These are phyloP conservation scores for Astreopora myriophthalma DNA, from an alignment of 64 coral and sea anemone species.

Conservation along the genomic window DNA sequence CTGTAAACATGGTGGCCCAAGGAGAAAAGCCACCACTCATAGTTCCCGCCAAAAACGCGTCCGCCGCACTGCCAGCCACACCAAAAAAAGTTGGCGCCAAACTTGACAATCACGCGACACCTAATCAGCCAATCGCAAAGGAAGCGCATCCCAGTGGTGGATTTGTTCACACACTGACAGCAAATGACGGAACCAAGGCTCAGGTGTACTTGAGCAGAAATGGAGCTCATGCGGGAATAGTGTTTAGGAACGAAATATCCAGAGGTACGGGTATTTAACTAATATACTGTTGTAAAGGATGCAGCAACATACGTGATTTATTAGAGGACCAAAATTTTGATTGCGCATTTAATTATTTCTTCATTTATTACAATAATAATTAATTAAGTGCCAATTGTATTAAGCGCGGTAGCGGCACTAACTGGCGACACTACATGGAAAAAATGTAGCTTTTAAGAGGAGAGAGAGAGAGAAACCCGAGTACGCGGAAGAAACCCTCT, in stretches of 20 bases:
- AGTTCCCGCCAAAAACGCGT: neutral
- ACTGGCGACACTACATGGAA: too few relatives aligned
- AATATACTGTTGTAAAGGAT: neutral
- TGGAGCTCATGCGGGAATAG: constrained; percentile 92
- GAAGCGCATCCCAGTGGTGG: constrained; percentile 23
- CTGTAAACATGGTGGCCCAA: neutral
- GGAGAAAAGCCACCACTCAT: neutral
- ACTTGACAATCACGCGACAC: neutral
- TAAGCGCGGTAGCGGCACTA: too few relatives aligned
- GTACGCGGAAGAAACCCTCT: too few relatives aligned
- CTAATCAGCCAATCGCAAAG: neutral
- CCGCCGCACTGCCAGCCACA: neutral
- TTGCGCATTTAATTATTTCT: too few relatives aligned
- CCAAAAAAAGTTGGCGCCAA: neutral
- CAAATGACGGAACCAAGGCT: constrained; percentile 77
- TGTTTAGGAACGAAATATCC: constrained; percentile 83
- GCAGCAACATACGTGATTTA: too few relatives aligned
- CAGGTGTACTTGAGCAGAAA: constrained; percentile 83
- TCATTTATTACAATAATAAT: too few relatives aligned
- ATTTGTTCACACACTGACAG: constrained; percentile 81
- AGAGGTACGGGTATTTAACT: constrained; percentile 50
- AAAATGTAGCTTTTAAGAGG: too few relatives aligned
- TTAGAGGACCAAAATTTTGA: too few relatives aligned
- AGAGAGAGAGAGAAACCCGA: too few relatives aligned
- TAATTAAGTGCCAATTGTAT: too few relatives aligned